A percentile compares a stretch with the other conserved stretches of the same genome.
Conservation (phyloP, 1,140 invertebrate genomes). For the Drosophila santomea region DNA sequence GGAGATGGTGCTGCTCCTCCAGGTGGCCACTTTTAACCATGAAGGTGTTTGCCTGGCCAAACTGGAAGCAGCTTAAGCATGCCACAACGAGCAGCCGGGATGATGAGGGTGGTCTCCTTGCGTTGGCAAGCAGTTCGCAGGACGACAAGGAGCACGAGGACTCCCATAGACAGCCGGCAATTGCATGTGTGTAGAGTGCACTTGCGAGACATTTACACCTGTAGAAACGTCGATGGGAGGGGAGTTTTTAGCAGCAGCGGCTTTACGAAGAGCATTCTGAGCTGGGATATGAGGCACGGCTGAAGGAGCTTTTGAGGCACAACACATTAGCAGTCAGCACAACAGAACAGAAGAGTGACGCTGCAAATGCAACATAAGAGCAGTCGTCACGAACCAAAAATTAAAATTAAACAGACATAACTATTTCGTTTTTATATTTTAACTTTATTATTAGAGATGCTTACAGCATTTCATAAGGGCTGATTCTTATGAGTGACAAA, state of each 20-base stretch:
- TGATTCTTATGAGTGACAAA: no score
- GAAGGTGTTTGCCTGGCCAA: constrained; percentile 46
- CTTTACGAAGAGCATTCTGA: background rate
- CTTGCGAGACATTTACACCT: constrained; percentile 73
- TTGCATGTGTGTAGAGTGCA: constrained; percentile 34
- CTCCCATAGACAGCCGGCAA: constrained; percentile 5
- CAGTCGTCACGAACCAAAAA: background rate
- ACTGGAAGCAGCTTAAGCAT: constrained; percentile 39
- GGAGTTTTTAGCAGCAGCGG: background rate
- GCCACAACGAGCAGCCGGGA: constrained; percentile 26
- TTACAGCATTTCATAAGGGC: no score
- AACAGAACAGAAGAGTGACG: constrained; percentile 40
- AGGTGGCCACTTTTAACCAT: constrained; percentile 51
- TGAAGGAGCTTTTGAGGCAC: constrained; percentile 24
- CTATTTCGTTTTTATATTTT: background rate
- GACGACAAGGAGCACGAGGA: background rate
- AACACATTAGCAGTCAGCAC: constrained; percentile 58
- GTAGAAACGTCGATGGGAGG: constrained; percentile 60
- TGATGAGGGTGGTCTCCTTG: background rate
- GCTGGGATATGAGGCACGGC: constrained; percentile 7
- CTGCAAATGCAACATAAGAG: background rate
- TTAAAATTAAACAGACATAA: background rate
- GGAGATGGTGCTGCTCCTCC: constrained; percentile 21
- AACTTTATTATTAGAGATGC: background rate
- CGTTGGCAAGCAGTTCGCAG: constrained; percentile 8